Evolutionary conservation across 1,140 invertebrate genomes (phyloP).

Genomic region (Aricia agestis): DNA sequence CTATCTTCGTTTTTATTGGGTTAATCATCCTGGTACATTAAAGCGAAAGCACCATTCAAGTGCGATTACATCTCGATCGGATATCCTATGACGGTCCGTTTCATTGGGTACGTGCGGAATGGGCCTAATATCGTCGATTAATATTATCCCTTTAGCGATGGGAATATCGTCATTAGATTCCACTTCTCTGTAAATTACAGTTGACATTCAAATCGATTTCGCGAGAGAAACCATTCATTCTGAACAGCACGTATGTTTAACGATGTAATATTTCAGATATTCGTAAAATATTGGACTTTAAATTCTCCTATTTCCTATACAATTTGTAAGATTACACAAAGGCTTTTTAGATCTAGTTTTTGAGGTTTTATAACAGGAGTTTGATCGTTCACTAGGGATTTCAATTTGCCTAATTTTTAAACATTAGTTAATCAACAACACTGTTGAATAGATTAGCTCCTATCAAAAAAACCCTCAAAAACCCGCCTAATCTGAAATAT

Average conservation of each 20-base stretch:
- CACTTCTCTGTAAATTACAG: constrained; percentile 27
- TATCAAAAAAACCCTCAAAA: too few relatives aligned
- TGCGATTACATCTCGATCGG: constrained; percentile 30
- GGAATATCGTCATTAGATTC: constrained; percentile 33
- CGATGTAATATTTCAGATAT: background rate
- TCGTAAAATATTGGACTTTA: background rate
- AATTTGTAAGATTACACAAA: too few relatives aligned
- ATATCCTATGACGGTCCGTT: constrained; percentile 27
- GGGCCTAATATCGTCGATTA: constrained; percentile 36
- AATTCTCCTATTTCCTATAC: background rate
- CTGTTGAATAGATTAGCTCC: too few relatives aligned
- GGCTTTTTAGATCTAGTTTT: too few relatives aligned
- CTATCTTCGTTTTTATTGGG: background rate
- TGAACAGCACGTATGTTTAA: background rate
- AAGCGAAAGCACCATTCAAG: constrained; percentile 25
- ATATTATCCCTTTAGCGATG: constrained; percentile 36
- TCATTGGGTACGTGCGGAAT: constrained; percentile 31
- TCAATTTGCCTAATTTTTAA: too few relatives aligned
- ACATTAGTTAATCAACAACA: too few relatives aligned
- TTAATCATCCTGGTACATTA: constrained; percentile 8
- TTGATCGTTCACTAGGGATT: too few relatives aligned
- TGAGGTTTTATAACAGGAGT: too few relatives aligned
- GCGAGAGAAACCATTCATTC: background rate
- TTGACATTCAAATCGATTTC: constrained; percentile 21
- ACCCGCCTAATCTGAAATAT: too few relatives aligned